Base-by-base conservation (phyloP, 2,888 invertebrate species). In the Prenolepis imparis region DNA sequence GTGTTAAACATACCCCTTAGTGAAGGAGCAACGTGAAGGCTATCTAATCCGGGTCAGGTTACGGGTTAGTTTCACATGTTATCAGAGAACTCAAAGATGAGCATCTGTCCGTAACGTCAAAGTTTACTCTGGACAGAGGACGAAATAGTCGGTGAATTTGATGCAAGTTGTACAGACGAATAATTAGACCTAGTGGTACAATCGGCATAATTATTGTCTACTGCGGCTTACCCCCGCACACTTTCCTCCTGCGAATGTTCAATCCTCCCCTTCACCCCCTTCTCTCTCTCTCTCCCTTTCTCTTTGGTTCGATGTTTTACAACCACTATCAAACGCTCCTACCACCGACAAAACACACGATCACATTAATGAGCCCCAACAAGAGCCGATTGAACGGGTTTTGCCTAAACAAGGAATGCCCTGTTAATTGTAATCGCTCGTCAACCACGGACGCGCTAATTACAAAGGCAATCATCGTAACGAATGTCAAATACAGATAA, bases 201-300 rank as follows among this genome's bases (percentile, higher is more conserved):
- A 91, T 92, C 90, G 90, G 88, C 88, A 91, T 91, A 92, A 93
- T 93, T 92, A 92, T 93, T 91, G 91, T 90, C 88, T 90, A 70
- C 84, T 87, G 77, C 82, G 72, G 84, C 32, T 74, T 63, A 81
- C 63, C 73, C 74, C 72, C 72, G 39, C 83, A 44, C 73, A 68
- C 70, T 74, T 81, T 77, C 67, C 64, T 81, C 28, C 81, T 44
- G 59, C 21, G 32, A 78, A 57, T 75, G n/a, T n/a, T 52, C 36
- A 39, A 66, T n/a, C n/a, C n/a, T n/a, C 63, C 66, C 70, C 28
- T 28, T 28, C 28, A 2, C 28, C 28, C 28, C 55, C 74, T 11
- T 67, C 44, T 55, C 59, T 39, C 57, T 82, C 67, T 32, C 85
- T 82, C 24, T 39, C 81, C n/a, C 48, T n/a, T 44, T 52, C 80